phyloP scores from a whole-genome alignment of 2,113 vertebrate genomes.

The Butorides virescens region DNA sequence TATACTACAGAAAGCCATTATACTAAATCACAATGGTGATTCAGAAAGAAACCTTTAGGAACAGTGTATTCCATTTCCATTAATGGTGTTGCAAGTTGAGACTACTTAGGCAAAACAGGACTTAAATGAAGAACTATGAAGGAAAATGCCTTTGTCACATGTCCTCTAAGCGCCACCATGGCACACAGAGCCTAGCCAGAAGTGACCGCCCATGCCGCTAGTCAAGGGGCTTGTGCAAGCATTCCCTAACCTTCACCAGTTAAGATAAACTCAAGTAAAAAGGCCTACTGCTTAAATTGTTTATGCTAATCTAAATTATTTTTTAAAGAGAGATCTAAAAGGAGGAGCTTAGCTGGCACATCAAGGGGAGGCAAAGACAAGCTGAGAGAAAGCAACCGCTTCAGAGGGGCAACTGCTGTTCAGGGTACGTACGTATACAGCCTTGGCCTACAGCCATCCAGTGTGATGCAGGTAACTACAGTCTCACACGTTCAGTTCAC shows the following conservation, averaged over 20 bases:
- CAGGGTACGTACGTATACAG: neutral
- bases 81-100: neutral
- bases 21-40: neutral
- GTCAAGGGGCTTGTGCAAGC: neutral
- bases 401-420: neutral
- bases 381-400: neutral
- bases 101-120: neutral
- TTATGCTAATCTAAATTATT: neutral
- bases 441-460: slow-evolving; percentile 26
- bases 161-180: neutral
- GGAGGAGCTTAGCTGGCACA: neutral
- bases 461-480: neutral
- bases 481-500: neutral
- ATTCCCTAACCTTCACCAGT: neutral
- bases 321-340: neutral
- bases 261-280: neutral
- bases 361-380: neutral
- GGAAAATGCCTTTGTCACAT: neutral
- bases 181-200: neutral
- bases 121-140: neutral
- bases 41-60: neutral
- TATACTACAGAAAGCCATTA: neutral
- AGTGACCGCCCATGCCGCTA: neutral
- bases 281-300: neutral
- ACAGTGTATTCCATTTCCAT: neutral